Conservation (phyloP, 1,140 invertebrate species). For the Philopotamus ludificatus region DNA sequence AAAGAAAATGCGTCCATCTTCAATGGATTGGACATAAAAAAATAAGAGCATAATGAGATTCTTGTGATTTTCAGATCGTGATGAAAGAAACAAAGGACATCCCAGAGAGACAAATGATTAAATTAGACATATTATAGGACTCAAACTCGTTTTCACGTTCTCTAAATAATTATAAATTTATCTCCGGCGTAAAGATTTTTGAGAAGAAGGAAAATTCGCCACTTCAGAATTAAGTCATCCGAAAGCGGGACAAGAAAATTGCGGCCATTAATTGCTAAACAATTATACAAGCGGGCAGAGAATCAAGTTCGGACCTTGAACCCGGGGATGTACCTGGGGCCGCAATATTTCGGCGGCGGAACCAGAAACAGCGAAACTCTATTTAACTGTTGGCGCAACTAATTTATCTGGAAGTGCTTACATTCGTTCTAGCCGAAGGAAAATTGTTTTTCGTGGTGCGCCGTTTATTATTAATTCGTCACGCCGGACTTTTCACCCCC, state of each 20-base stretch:
- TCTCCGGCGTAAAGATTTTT: no score
- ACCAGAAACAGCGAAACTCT: conserved; percentile 16
- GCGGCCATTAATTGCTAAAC: not conserved
- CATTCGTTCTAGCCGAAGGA: not conserved
- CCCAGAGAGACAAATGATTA: no score
- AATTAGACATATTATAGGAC: no score
- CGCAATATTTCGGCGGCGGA: not conserved
- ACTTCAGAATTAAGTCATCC: no score
- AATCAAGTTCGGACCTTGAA: not conserved
- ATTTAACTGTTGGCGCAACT: conserved; percentile 9
- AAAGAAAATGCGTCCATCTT: no score
- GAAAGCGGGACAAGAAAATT: not conserved
- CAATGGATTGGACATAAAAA: no score
- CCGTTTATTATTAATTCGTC: conserved; percentile 1
- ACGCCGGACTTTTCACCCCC: not conserved
- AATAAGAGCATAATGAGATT: no score
- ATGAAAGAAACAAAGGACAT: no score
- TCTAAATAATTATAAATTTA: no score
- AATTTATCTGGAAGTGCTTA: conserved; percentile 10
- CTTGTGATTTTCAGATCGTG: no score
- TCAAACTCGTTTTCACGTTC: no score
- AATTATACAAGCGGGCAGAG: not conserved
- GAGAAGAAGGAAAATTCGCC: no score
- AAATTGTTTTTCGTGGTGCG: conserved; percentile 7
- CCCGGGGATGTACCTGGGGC: not conserved